Base-by-base conservation (phyloP, 1,140 invertebrate genomes). In the Bombus pyrosoma region DNA sequence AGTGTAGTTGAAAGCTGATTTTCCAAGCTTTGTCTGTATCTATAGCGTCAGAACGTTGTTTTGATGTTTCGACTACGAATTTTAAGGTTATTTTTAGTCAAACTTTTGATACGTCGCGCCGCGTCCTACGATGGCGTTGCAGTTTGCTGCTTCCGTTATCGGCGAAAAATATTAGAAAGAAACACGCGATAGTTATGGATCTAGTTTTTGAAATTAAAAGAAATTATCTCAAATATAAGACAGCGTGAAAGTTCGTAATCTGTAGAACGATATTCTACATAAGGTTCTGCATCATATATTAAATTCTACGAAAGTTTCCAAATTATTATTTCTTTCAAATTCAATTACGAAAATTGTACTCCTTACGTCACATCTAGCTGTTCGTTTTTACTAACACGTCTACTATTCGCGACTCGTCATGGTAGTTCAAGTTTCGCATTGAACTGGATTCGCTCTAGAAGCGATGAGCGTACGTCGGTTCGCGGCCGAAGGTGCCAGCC, bases 1-100 rank as follows among this genome's bases (percentile, higher is more conserved):
- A 78, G 81, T 53, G 64, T 34, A 41, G 37, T 34, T 57, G 62
- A 57, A 78, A 78, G 28, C 62, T 77, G 43, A 83, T 83, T 83
- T 78, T 41, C 59, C 81, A 13, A 69, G 34, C 81, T 69, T 80
- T 83, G 62, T 57, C 43, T 3, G 64, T 41, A 22, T 9, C 62
- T 22, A 41, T 22, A 41, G 28, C 28, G 37, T 43, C 37, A 32
- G 53, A 72, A 59, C 15, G 34, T 22, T 78, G 74, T 57, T 78
- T 83, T 37, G 47, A 68, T 39, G 25, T 28, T 53, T 59, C 13
- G 41, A n/a, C 34, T 39, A 8, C 13, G 62, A 37, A 64, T 34
- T 64, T 62, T 64, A 43, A 75, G 15, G 32, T 43, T 18, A 34
- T 71, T 72, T 57, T 28, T 13, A 4, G 10, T 15, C 4, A 12